Evolutionary conservation across 2,888 invertebrate species (phyloP).

Genomic region (Spicauda simplicius): DNA sequence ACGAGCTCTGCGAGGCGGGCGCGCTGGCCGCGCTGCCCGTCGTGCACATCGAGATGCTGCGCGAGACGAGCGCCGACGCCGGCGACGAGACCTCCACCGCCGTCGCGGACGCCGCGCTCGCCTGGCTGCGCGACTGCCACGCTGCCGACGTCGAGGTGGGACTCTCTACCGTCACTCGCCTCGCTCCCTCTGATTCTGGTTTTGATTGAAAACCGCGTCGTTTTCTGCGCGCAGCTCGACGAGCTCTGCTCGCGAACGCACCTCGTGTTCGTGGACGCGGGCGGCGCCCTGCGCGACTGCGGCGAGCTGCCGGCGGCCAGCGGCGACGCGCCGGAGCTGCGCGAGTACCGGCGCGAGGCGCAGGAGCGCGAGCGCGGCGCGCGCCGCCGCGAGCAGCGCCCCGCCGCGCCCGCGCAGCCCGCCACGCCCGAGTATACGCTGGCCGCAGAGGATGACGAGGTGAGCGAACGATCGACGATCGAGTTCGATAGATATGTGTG

Average conservation of each 20-base stretch:
- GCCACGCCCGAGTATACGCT: slow-evolving; percentile 87
- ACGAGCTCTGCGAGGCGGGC: slow-evolving; percentile 86
- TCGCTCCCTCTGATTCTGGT: neutral
- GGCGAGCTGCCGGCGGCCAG: slow-evolving; percentile 87
- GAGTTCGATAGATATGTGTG: no score
- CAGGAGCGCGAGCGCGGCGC: slow-evolving; percentile 63
- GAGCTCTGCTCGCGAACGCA: slow-evolving; percentile 88
- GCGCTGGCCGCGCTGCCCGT: slow-evolving; percentile 87
- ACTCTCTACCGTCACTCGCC: neutral
- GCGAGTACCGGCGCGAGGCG: slow-evolving; percentile 88
- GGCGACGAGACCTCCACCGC: slow-evolving; percentile 82
- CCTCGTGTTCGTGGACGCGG: slow-evolving; percentile 90
- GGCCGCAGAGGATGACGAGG: slow-evolving; percentile 61
- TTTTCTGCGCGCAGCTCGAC: slow-evolving; percentile 50
- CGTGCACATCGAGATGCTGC: slow-evolving; percentile 89
- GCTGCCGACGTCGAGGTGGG: slow-evolving; percentile 45
- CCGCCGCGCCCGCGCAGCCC: slow-evolving; percentile 37
- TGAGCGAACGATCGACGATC: neutral
- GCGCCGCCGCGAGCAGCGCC: slow-evolving; percentile 80
- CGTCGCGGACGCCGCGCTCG: slow-evolving; percentile 86
- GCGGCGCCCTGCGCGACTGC: slow-evolving; percentile 92
- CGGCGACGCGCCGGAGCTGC: slow-evolving; percentile 90
- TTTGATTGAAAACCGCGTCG: neutral
- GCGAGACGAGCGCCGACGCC: slow-evolving; percentile 89
- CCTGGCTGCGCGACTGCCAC: slow-evolving; percentile 82